Evolutionary conservation across 2,113 vertebrate genomes (phyloP).

Genomic region (Nyctibius bracteatus): DNA sequence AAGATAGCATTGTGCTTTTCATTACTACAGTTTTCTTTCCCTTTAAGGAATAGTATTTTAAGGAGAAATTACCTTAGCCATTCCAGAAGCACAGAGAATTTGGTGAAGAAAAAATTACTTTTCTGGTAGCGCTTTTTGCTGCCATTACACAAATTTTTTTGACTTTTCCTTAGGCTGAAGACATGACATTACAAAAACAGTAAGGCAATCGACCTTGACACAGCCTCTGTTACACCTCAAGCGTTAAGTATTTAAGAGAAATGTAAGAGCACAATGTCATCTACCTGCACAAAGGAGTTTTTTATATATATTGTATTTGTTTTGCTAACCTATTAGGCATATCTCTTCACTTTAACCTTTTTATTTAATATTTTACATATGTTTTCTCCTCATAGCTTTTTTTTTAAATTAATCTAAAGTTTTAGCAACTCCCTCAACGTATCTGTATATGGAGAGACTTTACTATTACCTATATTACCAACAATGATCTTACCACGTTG

Average conservation of each 20-base stretch:
- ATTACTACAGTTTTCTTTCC: not conserved
- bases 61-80: not conserved
- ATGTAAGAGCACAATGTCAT: not conserved
- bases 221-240: not conserved
- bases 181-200: not conserved
- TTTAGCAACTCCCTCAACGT: not conserved
- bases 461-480: not conserved
- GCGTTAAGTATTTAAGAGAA: not conserved
- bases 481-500: fast-evolving
- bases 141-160: not conserved
- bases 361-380: not conserved
- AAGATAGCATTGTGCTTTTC: not conserved
- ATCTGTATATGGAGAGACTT: not conserved
- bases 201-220: not conserved
- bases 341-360: not conserved
- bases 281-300: not conserved
- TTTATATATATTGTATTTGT: not conserved
- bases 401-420: not conserved
- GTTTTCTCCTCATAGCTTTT: not conserved
- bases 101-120: not conserved
- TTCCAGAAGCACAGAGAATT: not conserved
- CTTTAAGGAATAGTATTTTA: not conserved
- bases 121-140: not conserved
- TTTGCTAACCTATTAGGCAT: not conserved
- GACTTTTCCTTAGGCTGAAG: not conserved